These are phyloP conservation scores for Cotesia vestalis DNA, from an alignment of 1,140 invertebrate species.

Conservation along the genomic window DNA sequence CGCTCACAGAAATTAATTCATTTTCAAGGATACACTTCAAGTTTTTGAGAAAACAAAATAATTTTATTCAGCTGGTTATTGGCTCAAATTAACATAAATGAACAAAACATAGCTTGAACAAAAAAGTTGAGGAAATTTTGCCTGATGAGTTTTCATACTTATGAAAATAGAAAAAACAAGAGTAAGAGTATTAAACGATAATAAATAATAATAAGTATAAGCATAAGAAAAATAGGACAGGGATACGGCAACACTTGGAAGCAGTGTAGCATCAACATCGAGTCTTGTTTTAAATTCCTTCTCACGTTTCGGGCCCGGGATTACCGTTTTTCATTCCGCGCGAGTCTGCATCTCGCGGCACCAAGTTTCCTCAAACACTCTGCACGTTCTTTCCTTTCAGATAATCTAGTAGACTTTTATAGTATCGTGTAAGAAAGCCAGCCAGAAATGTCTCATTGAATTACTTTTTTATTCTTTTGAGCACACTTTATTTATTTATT, in stretches of 20 bases:
- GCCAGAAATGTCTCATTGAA: background rate
- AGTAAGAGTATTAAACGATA: constrained; percentile 5
- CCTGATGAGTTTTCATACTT: background rate
- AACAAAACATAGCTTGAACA: too few species aligned
- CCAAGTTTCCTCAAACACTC: constrained; percentile 11
- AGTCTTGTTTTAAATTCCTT: constrained; percentile 29
- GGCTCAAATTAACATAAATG: too few species aligned
- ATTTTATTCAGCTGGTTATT: too few species aligned
- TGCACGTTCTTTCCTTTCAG: background rate
- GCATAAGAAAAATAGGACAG: constrained; percentile 15
- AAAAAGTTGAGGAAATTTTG: too few species aligned
- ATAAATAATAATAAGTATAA: background rate
- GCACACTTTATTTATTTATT: background rate
- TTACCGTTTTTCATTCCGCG: constrained; percentile 35
- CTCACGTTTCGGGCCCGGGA: constrained; percentile 35
- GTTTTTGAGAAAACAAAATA: background rate
- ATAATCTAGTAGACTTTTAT: constrained; percentile 21
- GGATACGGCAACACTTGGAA: constrained; percentile 1
- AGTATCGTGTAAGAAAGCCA: background rate
- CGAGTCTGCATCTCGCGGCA: constrained; percentile 24
- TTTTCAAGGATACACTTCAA: background rate
- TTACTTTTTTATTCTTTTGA: background rate
- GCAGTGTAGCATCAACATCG: constrained; percentile 9
- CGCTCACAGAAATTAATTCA: constrained; percentile 9
- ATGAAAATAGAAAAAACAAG: background rate